Percentiles rank a stretch among this genome's conserved stretches.
phyloP scores from a whole-genome alignment of 2,113 vertebrate genomes.

The Neolamprologus ventralis region DNA sequence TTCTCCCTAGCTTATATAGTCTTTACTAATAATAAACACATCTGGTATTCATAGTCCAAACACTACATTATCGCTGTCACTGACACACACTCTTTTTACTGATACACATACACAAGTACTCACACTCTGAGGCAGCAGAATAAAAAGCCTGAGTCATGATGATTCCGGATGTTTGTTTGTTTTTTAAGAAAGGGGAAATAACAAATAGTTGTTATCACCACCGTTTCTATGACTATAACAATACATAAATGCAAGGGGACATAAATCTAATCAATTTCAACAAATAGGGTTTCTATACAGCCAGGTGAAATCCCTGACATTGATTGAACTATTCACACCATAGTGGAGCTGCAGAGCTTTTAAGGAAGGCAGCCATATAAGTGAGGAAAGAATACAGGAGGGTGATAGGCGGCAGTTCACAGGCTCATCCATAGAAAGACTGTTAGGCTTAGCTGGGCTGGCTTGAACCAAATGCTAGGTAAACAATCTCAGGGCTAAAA shows the following conservation, averaged over 20 bases:
- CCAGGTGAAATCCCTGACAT: not conserved
- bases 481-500: constrained; percentile 5
- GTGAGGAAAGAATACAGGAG: not conserved
- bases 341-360: not conserved
- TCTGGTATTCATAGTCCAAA: constrained; percentile 21
- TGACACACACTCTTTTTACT: not conserved
- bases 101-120: not conserved
- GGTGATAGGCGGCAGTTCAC: not conserved
- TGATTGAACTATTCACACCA: not conserved
- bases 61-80: not conserved
- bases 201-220: not conserved
- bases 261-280: not conserved
- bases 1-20: not conserved
- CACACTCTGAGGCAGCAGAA: not conserved
- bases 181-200: not conserved
- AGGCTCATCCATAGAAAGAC: not conserved
- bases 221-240: not conserved
- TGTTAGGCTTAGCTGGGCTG: not conserved
- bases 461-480: constrained; percentile 11
- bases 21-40: not conserved
- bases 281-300: not conserved
- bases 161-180: not conserved
- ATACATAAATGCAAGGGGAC: not conserved
- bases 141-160: constrained; percentile 59
- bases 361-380: not conserved